Base-by-base conservation (phyloP, 1,140 invertebrate genomes). In the Solen grandis region DNA sequence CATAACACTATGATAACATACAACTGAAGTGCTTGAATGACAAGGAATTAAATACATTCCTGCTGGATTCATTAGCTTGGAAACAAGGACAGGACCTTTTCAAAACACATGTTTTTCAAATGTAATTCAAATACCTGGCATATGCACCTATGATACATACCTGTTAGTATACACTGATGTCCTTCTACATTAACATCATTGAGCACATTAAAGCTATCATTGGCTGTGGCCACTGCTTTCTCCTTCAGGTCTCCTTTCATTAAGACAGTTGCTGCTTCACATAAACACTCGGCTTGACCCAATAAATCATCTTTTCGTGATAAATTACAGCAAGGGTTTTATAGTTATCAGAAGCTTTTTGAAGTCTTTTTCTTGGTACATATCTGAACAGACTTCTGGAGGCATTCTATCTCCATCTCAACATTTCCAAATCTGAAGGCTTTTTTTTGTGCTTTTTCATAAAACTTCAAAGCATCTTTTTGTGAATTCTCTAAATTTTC, bases 201-300 rank as follows among this genome's bases (percentile, higher is more conserved):
- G n/a, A 76, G 13, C 4, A 25, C 38, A 29, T 82, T 66, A 3
- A 86, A 69, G 57, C 85, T 86, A 10, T 85, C 82, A 57, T 85
- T 77, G 55, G 84, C 82, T 29, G 72, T 55, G 27, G 59, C 41
- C 5, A 76, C 55, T 27, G 81, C 79, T 22, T 84, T 78, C 5
- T 74, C 55, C 10, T 46, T 52, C 35, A 81, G 36, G 8, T 62
- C 46, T 36, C 46, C 79, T 52, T 63, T 57, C 22, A 73, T 35
- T 33, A 84, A 72, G 5, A 74, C 41, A 38, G 70, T 69, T 0
- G 85, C 84, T 33, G 85, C 81, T 46, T 85, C 63, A 79, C 81
- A 79, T 27, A 86, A 50, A 8, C 50, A 69, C 31, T 74, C 46
- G 29, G 80, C 74, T 36, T 83, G 78, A 66, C 82, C 79, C 13